Evolutionary conservation across 2,797 vertebrate species (phyloP).

Genomic region (Centroberyx gerrardi): DNA sequence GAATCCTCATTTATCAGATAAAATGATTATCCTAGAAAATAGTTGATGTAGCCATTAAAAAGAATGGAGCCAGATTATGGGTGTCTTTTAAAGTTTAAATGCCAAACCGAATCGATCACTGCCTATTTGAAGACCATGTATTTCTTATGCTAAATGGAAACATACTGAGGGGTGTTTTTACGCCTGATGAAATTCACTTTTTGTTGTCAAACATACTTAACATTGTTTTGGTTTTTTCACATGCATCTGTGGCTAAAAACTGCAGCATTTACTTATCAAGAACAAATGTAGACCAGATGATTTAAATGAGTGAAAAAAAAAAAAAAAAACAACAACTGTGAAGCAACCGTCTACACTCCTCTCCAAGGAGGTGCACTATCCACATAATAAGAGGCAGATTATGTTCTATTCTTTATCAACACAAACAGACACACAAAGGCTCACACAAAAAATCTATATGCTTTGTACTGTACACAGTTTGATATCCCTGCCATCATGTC

Average conservation of each 20-base stretch:
- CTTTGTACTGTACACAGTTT: conserved; percentile 72
- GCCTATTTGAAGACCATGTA: conserved; percentile 44
- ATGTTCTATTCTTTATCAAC: conserved; percentile 80
- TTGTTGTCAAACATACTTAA: conserved; percentile 60
- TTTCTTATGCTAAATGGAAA: conserved; percentile 66
- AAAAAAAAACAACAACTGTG: conserved; percentile 4
- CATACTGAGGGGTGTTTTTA: conserved; percentile 42
- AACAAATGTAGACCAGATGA: conserved; percentile 71
- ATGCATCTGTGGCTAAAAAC: conserved; percentile 41
- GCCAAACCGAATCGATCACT: conserved; percentile 79
- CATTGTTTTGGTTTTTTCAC: conserved; percentile 38
- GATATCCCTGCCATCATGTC: conserved; percentile 78
- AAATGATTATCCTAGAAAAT: conserved; percentile 87
- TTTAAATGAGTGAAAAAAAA: conserved; percentile 51
- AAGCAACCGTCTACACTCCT: conserved; percentile 56
- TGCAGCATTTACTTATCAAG: conserved; percentile 51
- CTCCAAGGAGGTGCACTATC: conserved; percentile 68
- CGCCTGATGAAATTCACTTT: conserved; percentile 47
- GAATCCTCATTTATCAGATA: conserved; percentile 89
- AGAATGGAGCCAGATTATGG: conserved; percentile 80
- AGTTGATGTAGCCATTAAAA: conserved; percentile 85
- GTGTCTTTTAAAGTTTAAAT: conserved; percentile 82
- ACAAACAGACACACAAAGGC: conserved; percentile 74
- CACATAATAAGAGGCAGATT: conserved; percentile 76
- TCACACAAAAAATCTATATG: conserved; percentile 73